Base-by-base conservation (phyloP, 2,797 vertebrate genomes). In the Halcyon chelicuti region DNA sequence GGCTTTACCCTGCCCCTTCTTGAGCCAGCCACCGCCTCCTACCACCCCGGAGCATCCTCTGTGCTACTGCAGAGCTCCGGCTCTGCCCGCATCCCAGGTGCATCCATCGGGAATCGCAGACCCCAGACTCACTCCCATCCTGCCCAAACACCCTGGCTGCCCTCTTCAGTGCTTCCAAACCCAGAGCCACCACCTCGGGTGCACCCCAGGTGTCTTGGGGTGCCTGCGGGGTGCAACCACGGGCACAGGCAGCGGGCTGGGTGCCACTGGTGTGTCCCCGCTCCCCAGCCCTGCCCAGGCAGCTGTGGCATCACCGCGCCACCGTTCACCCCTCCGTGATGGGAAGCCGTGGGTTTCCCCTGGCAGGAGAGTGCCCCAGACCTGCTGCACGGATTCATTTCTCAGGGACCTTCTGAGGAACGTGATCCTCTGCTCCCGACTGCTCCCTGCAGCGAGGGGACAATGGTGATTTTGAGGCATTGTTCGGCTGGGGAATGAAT, bases 31-130 rank as follows among this genome's bases (percentile, higher is more conserved):
- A 10, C 0, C 3, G 57, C n/a, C 25, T 78, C 91, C 61, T 15
- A 13, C 63, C 44, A 20, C 2, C 17, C 17, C 37, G 65, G 57
- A 72, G 75, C 89, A 82, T 44, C 90, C 44, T 33, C 23, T 0
- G 0, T 15, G 14, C 19, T 3, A 4, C 35, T 4, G 5, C 70
- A 21, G 1, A 0, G 14, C 22, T 51, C 35, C 2, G 3, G 12
- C 62, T 33, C 18, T 7, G 15, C 49, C 72, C 2, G 0, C 29
- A 60, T 35, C 86, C 75, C 49, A 16, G 8, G 40, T 20, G 3
- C 6, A 1, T 18, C 40, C n/a, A 1, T 0, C 0, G 3, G 39
- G 16, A 76, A 51, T 0, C 47, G 8, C 33, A 37, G 37, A 18
- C 10, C 51, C 4, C 47, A 22, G 20, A 8, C 18, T 52, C 25